These are phyloP conservation scores for Drosophila anomalata DNA, from an alignment of 2,888 invertebrate species.

Conservation along the genomic window DNA sequence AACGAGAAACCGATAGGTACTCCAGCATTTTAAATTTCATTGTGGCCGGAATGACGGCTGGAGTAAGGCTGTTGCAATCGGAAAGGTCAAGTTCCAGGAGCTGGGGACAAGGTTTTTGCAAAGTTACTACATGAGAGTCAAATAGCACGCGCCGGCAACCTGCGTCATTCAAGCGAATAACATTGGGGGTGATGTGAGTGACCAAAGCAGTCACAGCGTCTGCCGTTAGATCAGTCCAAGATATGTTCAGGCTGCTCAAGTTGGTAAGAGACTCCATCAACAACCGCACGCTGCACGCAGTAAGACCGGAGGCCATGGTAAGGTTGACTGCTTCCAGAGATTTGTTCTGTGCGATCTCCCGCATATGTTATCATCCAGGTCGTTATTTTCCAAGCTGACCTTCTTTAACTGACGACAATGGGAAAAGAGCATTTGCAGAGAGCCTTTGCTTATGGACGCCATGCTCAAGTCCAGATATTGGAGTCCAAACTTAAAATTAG, in stretches of 20 bases:
- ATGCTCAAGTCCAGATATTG: slow-evolving; percentile 95
- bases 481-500: slow-evolving; percentile 85
- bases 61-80: slow-evolving; percentile 91
- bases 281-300: slow-evolving; percentile 86
- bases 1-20: slow-evolving; percentile 91
- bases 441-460: slow-evolving; percentile 87
- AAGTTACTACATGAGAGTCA: slow-evolving; percentile 88
- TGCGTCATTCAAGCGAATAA: slow-evolving; percentile 91
- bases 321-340: slow-evolving; percentile 92
- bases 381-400: slow-evolving; percentile 92
- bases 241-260: slow-evolving; percentile 88
- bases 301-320: slow-evolving; percentile 91
- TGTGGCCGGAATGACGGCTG: slow-evolving; percentile 86
- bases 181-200: slow-evolving; percentile 86
- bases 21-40: slow-evolving; percentile 87
- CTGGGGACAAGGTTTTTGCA: slow-evolving; percentile 88
- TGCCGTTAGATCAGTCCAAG: slow-evolving; percentile 90
- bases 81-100: slow-evolving; percentile 94
- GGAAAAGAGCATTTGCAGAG: slow-evolving; percentile 86
- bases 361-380: slow-evolving; percentile 87
- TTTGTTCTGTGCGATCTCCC: slow-evolving; percentile 87
- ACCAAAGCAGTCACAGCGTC: slow-evolving; percentile 87
- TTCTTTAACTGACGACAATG: slow-evolving; percentile 90
- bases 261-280: slow-evolving; percentile 85
- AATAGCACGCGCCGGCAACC: slow-evolving; percentile 91